These are phyloP conservation scores for Geopemphigus sp. DNA, from an alignment of 1,140 invertebrate species.

Conservation along the genomic window DNA sequence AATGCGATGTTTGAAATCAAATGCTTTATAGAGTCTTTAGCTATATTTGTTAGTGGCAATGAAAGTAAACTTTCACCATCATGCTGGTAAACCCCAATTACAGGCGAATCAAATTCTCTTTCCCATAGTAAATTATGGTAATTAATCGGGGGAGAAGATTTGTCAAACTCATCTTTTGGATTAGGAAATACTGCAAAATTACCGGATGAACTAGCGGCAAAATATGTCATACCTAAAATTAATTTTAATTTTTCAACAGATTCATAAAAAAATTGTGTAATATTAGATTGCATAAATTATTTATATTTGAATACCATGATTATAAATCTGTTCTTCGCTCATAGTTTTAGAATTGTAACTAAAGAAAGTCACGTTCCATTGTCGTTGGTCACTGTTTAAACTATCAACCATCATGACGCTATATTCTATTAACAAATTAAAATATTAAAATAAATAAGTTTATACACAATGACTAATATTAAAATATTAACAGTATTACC, in stretches of 20 bases:
- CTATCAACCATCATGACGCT: slow-evolving; percentile 92
- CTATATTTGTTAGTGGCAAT: slow-evolving; percentile 87
- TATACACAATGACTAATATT: slow-evolving; percentile 47
- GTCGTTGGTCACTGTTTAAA: slow-evolving; percentile 69
- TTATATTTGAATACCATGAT: slow-evolving; percentile 70
- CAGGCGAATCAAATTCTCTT: slow-evolving; percentile 79
- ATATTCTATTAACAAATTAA: slow-evolving; percentile 67
- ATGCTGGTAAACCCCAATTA: slow-evolving; percentile 85
- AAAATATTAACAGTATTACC: slow-evolving; percentile 54
- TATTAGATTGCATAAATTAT: background rate
- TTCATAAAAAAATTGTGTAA: background rate
- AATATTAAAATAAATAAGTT: slow-evolving; percentile 37
- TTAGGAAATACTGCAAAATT: slow-evolving; percentile 73
- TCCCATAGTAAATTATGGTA: slow-evolving; percentile 79
- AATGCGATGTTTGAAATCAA: slow-evolving; percentile 39
- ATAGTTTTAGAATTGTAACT: slow-evolving; percentile 79
- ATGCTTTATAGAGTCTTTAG: slow-evolving; percentile 62
- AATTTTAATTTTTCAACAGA: slow-evolving; percentile 7
- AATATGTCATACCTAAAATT: slow-evolving; percentile 60
- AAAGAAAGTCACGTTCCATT: slow-evolving; percentile 95
- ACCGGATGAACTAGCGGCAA: slow-evolving; percentile 86
- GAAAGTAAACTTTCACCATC: slow-evolving; percentile 75
- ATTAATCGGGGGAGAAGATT: background rate
- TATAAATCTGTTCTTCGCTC: slow-evolving; percentile 68
- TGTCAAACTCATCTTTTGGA: slow-evolving; percentile 57